Evolutionary conservation across 2,113 vertebrate genomes (phyloP), one percentile per base, ranked within the genome.

Genomic region (Megaceryle torquata): DNA sequence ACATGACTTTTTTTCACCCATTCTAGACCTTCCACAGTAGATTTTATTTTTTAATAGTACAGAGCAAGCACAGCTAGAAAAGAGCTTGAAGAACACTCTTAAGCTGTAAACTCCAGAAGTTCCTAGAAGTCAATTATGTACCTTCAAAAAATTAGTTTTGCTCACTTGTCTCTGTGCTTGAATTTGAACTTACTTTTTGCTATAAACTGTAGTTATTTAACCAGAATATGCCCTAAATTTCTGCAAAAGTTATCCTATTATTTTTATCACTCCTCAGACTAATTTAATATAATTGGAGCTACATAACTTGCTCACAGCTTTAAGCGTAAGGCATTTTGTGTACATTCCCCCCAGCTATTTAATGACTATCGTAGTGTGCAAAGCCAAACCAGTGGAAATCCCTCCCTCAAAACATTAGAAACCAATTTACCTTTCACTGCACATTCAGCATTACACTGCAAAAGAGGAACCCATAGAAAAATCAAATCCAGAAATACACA

Each of bases 361-460:
- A 67, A 78, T 60, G 5, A 82, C 65, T 54, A 53, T 35, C 12
- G 94, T 59, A 37, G 39, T 44, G 78, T 76, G 71, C 3, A 50
- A 67, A 91, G 70, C 74, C 39, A 88, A 72, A 86, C 19, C 37
- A 77, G 75, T n/a, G 79, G 50, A 72, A 89, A 96, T 43, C 16
- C 72, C 63, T 64, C 65, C 77, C 59, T 39, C 31, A 67, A 92
- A 77, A 31, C 33, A 54, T 70, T 82, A 28, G 70, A 85, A 92
- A 63, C 68, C 59, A 78, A 81, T 93, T 89, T 89, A 93, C 48
- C 46, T 94, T 96, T 91, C 91, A 89, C 95, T 95, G 89, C 93
- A 96, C 50, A 78, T 91, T 95, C 86, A 93, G 60, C 91, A 94
- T 26, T 82, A 37, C 97, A 90, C 78, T 93, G 50, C 82, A 80